Evolutionary conservation across 35 echinoderm and acorn worm genomes (phyloP), one percentile per base, ranked within the genome.

Genomic region (Acanthaster planci): DNA sequence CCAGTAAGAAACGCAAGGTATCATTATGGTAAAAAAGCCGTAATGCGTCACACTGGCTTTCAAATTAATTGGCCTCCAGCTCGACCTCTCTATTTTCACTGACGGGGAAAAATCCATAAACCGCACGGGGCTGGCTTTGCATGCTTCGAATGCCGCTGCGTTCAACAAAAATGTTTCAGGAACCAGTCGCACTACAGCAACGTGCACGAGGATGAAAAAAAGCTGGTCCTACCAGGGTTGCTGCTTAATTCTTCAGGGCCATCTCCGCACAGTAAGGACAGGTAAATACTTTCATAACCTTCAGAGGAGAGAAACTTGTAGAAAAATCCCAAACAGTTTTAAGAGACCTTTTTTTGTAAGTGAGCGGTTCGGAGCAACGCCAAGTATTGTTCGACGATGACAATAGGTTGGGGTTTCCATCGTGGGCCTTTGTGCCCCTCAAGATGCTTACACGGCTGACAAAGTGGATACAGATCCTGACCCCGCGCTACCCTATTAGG

Each of bases 241-340:
- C 23, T 26, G 64, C 64, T 72, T 72, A 72, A 72, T 72, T 72
- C 64, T 72, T 72, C 64, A 72, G 30, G 64, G 64, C 64, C 64
- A 19, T 72, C 64, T 72, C 34, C 21, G 30, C 64, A 72, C 7
- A 26, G 27, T 72, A 72, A 72, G 64, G 64, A 72, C 64, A 7
- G 64, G 64, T 72, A 72, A 72, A 72, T 72, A 72, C 64, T 72
- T 72, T 72, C 64, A 30, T 72, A 72, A 72, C 64, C 64, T 72
- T 72, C 64, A 26, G 26, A 47, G 4, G 42, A 47, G 26, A 30
- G 64, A 30, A 72, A 34, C 64, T 31, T 27, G 10, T 14, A 29
- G 26, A 29, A 12, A 72, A 72, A 60, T 27, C 2, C 21, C 64
- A 7, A 72, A 29, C 23, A 72, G 64, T 72, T 72, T 29, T 36